A percentile compares a stretch with the other conserved stretches of the same genome.
Conservation (phyloP, 2,888 invertebrate genomes). For the Drosophila multiciliata region DNA sequence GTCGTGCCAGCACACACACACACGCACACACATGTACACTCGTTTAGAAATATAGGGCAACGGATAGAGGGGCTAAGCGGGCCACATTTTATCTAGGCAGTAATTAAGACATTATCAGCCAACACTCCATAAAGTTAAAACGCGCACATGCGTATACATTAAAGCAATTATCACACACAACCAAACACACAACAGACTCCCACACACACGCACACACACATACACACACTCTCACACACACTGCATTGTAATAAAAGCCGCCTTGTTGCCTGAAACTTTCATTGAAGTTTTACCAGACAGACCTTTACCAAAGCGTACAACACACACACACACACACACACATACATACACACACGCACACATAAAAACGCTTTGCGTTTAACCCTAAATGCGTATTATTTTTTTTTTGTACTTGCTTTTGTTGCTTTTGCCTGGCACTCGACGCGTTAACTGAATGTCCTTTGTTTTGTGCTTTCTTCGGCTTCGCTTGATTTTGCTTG, state of each 20-base stretch:
- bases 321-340: conserved; percentile 28
- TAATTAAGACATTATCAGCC: conserved; percentile 80
- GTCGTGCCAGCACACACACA: conserved; percentile 57
- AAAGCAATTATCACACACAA: conserved; percentile 76
- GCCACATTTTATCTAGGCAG: conserved; percentile 76
- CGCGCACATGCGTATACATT: conserved; percentile 77
- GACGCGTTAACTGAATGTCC: conserved; percentile 51
- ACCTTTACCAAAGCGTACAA: conserved; percentile 62
- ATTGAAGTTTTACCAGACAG: conserved; percentile 67
- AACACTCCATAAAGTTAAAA: conserved; percentile 80
- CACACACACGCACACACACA: conserved; percentile 6
- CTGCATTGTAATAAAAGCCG: conserved; percentile 18
- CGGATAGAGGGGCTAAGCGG: conserved; percentile 57
- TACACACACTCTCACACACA: conserved; percentile 8
- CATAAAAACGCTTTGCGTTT: conserved; percentile 75
- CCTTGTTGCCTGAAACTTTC: conserved; percentile 51
- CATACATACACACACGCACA: conserved; percentile 1
- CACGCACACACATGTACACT: neutral
- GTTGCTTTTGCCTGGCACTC: conserved; percentile 34
- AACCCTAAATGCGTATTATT: conserved; percentile 75
- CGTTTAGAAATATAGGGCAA: conserved; percentile 28
- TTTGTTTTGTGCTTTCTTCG: conserved; percentile 51
- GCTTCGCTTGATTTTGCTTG: conserved; percentile 69
- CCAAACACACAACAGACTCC: conserved; percentile 5
- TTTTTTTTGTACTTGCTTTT: conserved; percentile 27